Evolutionary conservation across 2,888 invertebrate species (phyloP), one percentile per base, ranked within the genome.

Genomic region (Orthonevra nobilis): DNA sequence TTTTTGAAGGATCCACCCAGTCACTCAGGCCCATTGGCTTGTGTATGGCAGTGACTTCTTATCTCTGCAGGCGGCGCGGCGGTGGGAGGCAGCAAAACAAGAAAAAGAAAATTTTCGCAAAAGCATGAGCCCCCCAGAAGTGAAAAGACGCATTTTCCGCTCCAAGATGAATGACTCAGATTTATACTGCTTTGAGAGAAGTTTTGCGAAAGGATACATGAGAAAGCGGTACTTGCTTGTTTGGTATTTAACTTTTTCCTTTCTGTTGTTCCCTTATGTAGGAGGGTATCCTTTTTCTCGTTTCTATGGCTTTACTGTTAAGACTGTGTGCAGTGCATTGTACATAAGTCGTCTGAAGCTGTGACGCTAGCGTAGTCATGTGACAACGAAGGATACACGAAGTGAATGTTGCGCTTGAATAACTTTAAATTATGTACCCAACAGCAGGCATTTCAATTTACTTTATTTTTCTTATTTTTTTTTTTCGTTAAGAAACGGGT

Each of bases 141-240:
- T 28, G 56, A 50, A 72, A 58, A 42, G 70, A 64, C 64, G 64
- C 58, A 70, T 77, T 70, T 64, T 70, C 58, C 70, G 63, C 70
- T 58, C 58, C 70, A 70, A 77, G 70, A 77, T 77, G 64, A 70
- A 77, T 64, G 64, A 77, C 70, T 70, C 64, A 77, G 77, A 77
- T 77, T 77, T 77, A 77, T 77, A 64, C 58, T 40, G 26, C 69
- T 75, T 58, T 64, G 44, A 70, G 52, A 58, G 58, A 64, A 64
- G 34, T 23, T 52, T 15, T 38, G 36, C 20, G 42, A 30, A 44
- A 58, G 58, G 64, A 70, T 70, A 70, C 63, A 77, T 54, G 52
- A 64, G 52, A 58, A 70, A 64, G 50, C 50, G 63, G 54, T 75
- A 28, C 15, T 15, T 50, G 15, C 15, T 26, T 26, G 56, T 44